Evolutionary conservation across 1,140 invertebrate species (phyloP).

Genomic region (Scaptomyza graminum): DNA sequence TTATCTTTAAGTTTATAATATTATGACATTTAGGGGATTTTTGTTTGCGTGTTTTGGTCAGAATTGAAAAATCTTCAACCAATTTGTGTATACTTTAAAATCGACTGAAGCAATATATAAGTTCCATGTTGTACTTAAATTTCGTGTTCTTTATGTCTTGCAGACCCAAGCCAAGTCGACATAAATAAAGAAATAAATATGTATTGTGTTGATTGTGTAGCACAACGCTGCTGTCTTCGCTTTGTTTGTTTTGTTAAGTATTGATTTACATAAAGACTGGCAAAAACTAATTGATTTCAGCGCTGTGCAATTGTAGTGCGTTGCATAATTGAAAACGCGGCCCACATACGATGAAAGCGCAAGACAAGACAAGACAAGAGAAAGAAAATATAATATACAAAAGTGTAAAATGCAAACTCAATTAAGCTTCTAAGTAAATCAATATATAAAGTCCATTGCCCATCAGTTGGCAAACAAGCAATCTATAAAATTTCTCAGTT

Average conservation of each 20-base stretch:
- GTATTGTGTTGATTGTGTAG: constrained; percentile 24
- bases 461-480: not conserved
- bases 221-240: constrained; percentile 27
- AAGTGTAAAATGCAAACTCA: not conserved
- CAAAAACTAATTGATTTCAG: constrained; percentile 45
- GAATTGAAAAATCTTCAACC: too few relatives aligned
- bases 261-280: constrained; percentile 40
- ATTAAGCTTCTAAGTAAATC: constrained; percentile 1
- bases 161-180: too few relatives aligned
- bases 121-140: too few relatives aligned
- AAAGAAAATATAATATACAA: not conserved
- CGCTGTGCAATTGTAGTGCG: not conserved
- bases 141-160: too few relatives aligned
- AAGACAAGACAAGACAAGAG: not conserved
- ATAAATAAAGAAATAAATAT: too few relatives aligned
- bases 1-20: too few relatives aligned
- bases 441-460: too few relatives aligned
- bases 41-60: too few relatives aligned
- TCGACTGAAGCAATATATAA: not conserved
- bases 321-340: constrained; percentile 7
- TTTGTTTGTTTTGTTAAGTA: constrained; percentile 2
- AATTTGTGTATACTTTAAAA: not conserved
- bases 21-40: too few relatives aligned
- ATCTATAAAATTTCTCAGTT: not conserved
- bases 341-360: not conserved